Percentiles rank a stretch among this genome's conserved stretches.
phyloP scores from a whole-genome alignment of 2,113 vertebrate species.

The Naja naja region DNA sequence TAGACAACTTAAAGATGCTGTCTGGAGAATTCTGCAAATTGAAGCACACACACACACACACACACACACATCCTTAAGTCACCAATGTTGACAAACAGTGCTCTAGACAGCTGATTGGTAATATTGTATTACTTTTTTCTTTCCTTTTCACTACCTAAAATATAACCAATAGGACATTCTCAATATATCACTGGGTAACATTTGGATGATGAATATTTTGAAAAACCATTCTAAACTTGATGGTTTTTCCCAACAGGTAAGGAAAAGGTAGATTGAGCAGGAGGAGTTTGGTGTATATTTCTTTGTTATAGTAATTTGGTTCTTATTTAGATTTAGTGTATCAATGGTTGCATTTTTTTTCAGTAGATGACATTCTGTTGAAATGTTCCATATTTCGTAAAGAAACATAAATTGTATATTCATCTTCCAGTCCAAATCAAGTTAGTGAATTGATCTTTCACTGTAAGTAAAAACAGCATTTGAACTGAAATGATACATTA shows the following conservation, averaged over 20 bases:
- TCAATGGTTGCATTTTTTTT: not conserved
- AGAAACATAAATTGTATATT: not conserved
- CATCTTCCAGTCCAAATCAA: not conserved
- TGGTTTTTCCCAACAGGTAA: not conserved
- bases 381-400: not conserved
- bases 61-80: too few species aligned
- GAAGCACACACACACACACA: too few species aligned
- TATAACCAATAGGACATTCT: not conserved
- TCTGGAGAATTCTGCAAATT: too few species aligned
- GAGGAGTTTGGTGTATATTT: not conserved
- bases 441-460: not conserved
- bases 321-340: not conserved
- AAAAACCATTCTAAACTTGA: not conserved
- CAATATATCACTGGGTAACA: not conserved
- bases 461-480: not conserved
- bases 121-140: too few species aligned
- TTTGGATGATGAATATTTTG: not conserved
- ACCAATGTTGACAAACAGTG: too few species aligned
- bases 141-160: not conserved
- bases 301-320: not conserved
- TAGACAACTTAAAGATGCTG: too few species aligned
- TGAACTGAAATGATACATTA: not conserved
- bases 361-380: not conserved
- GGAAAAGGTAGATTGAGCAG: not conserved
- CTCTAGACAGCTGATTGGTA: too few species aligned